These are phyloP conservation scores for Thereva nobilitata DNA, from an alignment of 2,888 invertebrate species.

Conservation along the genomic window DNA sequence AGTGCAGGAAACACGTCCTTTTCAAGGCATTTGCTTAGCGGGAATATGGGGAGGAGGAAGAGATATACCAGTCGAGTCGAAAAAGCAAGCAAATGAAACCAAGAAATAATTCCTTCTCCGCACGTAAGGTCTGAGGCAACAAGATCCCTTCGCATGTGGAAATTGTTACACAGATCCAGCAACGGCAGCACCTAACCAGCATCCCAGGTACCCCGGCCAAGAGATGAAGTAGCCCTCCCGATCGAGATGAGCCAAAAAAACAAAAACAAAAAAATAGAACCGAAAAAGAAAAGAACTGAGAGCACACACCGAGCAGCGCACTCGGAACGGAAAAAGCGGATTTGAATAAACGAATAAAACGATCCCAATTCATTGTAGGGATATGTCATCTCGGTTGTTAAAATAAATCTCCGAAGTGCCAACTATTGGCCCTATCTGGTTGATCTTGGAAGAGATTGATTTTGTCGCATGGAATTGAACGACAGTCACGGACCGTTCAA, in stretches of 20 bases:
- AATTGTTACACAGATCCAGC: too few species aligned
- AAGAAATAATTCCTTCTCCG: too few species aligned
- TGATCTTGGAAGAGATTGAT: constrained; percentile 38
- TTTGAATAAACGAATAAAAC: constrained; percentile 25
- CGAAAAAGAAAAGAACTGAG: constrained; percentile 1
- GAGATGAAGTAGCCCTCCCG: too few species aligned
- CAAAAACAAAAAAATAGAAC: too few species aligned
- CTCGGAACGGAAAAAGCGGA: constrained; percentile 17
- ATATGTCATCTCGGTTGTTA: constrained; percentile 38
- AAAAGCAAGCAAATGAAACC: too few species aligned
- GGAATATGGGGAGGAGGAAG: too few species aligned
- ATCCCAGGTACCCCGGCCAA: too few species aligned
- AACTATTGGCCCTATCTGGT: constrained; percentile 37
- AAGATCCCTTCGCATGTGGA: too few species aligned
- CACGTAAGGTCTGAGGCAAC: too few species aligned
- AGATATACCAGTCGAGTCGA: too few species aligned
- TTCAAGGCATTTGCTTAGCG: background rate
- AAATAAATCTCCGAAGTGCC: constrained; percentile 39
- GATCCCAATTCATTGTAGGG: constrained; percentile 33
- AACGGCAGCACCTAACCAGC: too few species aligned
- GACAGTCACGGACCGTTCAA: constrained; percentile 26
- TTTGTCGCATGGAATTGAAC: constrained; percentile 35
- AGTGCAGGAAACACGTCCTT: constrained; percentile 18
- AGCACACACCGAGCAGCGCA: constrained; percentile 22
- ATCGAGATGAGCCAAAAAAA: too few species aligned